These are phyloP conservation scores for Diphyllodes magnificus DNA, from an alignment of 2,113 vertebrate species.

Conservation along the genomic window DNA sequence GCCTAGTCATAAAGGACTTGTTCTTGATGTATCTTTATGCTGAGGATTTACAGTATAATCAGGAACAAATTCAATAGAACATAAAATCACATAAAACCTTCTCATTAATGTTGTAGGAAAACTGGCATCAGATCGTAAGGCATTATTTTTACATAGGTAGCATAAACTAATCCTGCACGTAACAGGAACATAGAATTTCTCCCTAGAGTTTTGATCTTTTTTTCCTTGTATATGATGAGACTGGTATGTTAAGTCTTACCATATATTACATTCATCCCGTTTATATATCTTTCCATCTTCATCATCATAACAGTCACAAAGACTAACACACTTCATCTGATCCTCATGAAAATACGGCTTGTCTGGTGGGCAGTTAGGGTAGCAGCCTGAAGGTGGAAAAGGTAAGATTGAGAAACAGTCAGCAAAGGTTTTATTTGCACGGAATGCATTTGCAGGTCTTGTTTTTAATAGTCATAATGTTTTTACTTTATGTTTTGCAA, in stretches of 20 bases:
- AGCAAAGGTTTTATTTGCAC: neutral
- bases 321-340: slow-evolving; percentile 81
- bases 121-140: neutral
- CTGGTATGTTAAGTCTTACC: slow-evolving; percentile 69
- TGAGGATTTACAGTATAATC: neutral
- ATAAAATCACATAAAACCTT: neutral
- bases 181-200: neutral
- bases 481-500: neutral
- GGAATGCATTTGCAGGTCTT: neutral
- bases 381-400: slow-evolving; percentile 78
- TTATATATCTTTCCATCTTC: slow-evolving; percentile 67
- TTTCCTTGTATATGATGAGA: neutral
- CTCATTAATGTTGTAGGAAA: neutral
- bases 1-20: neutral
- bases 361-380: slow-evolving; percentile 81
- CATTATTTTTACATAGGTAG: neutral
- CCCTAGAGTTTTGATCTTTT: neutral
- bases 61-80: neutral
- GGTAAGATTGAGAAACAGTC: neutral
- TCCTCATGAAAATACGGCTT: slow-evolving; percentile 85
- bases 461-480: neutral
- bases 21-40: neutral
- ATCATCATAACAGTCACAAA: slow-evolving; percentile 72
- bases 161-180: neutral
- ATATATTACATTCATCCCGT: slow-evolving; percentile 75